Evolutionary conservation across 2,888 invertebrate species (phyloP), one percentile per base, ranked within the genome.

Genomic region (Idaea straminata): DNA sequence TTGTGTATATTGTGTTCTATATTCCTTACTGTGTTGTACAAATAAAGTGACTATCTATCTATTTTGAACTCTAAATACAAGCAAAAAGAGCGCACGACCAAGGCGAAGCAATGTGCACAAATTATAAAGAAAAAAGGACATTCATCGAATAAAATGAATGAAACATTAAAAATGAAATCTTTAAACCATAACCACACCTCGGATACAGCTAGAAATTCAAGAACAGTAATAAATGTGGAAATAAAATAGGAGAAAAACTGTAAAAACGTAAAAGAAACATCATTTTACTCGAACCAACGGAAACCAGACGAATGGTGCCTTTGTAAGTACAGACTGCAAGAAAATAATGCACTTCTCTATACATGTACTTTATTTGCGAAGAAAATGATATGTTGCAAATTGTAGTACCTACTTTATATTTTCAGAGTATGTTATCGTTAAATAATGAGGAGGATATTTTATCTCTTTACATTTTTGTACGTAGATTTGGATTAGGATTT

Each of bases 231-330:
- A 59, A 59, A 59, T 34, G 59, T 34, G 34, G 59, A 59, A 59
- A 25, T 25, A 59, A 59, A 59, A 25, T 59, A 15, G 34, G 7
- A 25, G 13, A 59, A 59, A 59, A 16, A 59, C 4, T 47, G 47
- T 47, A 36, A 59, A 25, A 59, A 59, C 34, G 34, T 64, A 61
- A 64, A 59, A 64, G 60, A 61, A 47, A 60, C 66, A 59, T 66
- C 60, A 63, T 65, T 65, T 66, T 62, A 63, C 63, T 36, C 35
- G 64, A 61, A 64, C 63, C 61, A 58, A 25, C 62, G 59, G 59
- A 64, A 66, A 57, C 65, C 62, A 61, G 61, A 75, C 70, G 68
- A 70, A 69, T 73, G 72, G 16, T 47, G 47, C 47, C 47, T 47
- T 47, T 47, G 47, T 47, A 4, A 47, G 47, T 47, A 47, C 47